Base-by-base conservation (phyloP, 2,888 invertebrate genomes). In the Arrhopalites spinosus region DNA sequence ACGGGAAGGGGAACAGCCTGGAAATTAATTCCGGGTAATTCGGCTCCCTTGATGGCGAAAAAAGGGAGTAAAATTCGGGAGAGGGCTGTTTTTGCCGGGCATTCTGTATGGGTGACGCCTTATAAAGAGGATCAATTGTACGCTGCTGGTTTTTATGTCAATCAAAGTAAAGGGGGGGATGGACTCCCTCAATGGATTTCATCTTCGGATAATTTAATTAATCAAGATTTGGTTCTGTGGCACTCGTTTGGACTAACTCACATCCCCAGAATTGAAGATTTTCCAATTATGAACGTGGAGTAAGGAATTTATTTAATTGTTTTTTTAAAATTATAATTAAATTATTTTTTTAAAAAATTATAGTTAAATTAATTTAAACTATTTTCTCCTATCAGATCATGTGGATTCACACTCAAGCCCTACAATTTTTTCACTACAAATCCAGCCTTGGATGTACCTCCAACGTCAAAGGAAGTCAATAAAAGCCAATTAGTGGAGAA, bases 141-240 rank as follows among this genome's bases (percentile, higher is more conserved):
- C 72, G 79, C 81, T 36, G 77, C 64, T 8, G 78, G 79, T 1
- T 74, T 78, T 59, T 79, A 79, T 23, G 74, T 79, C 0, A 79
- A 79, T 47, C 80, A 81, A 56, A 80, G 79, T 63, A 78, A 78
- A 36, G 80, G 80, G 2, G 80, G 77, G 1, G 77, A 80, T n/a
- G 81, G 82, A 15, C 45, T 77, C 2, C 74, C 72, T 1, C n/a
- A 63, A 15, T 77, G 74, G 75, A 66, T 68, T 5, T 29, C 53
- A 7, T 17, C 47, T 8, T 29, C 53, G 1, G 74, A 75, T 25
- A 72, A 71, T 23, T 68, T 81, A 3, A 63, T 77, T 8, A 47
- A 81, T 64, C 73, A 80, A 56, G 82, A 82, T 74, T 64, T 82
- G 27, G 79, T 82, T 1, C 63, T 82, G 27, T 82, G 81, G 80